Base-by-base conservation (phyloP, 2,797 vertebrate species). In the Cetoscarus ocellatus region DNA sequence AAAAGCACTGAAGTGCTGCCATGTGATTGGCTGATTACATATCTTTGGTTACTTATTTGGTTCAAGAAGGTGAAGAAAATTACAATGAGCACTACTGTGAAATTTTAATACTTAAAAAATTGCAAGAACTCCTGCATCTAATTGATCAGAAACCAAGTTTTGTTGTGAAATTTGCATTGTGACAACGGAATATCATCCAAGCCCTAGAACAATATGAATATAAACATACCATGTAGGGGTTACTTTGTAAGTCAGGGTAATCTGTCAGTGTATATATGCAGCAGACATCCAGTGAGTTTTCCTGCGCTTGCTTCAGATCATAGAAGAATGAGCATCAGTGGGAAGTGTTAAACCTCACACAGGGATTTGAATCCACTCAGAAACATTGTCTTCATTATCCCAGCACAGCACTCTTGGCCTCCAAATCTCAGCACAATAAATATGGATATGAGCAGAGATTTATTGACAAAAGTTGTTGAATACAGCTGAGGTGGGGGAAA, bases 361-460 rank as follows among this genome's bases (percentile, higher is more conserved):
- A 86, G 87, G 86, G 79, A 89, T 86, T 77, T 87, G 71, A 91
- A 89, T 88, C 64, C 77, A 78, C 27, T 8, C 68, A 70, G 84
- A 89, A 85, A 85, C 77, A 75, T 34, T 76, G 69, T 80, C 83
- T 93, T 93, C 80, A 91, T 93, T 91, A 93, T 85, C 73, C 69
- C 38, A 67, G 53, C 78, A 62, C 70, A 47, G 77, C 80, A 75
- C 88, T 85, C 73, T 73, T 79, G 75, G 80, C 77, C 82, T 85
- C 85, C 78, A 85, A 85, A 86, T 85, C 89, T 90, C 89, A 78
- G 81, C 82, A 90, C 88, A 92, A 90, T 94, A 93, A 94, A 94
- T 92, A 94, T 94, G 90, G 90, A 93, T 93, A 93, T 92, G 90
- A 92, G 86, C 75, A 49, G 80, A 92, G 90, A 94, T 94, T 94